These are phyloP conservation scores for Leptopilina clavipes DNA, from an alignment of 1,140 invertebrate genomes.

Conservation along the genomic window DNA sequence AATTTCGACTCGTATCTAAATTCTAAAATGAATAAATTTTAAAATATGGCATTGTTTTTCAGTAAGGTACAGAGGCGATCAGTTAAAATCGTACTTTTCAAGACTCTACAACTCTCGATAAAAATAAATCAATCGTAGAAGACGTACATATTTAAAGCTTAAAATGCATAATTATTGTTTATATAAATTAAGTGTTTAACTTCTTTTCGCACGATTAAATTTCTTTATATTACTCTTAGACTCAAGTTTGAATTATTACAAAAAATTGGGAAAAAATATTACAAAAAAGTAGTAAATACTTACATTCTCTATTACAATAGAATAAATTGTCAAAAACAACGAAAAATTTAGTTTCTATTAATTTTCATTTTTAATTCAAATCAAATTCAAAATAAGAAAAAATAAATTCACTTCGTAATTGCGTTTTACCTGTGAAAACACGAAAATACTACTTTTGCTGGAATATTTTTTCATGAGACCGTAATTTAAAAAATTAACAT, in stretches of 20 bases:
- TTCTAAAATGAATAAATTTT: background rate
- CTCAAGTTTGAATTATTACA: background rate
- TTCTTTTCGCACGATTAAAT: background rate
- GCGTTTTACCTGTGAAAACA: no score
- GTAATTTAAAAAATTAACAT: background rate
- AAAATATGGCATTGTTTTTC: background rate
- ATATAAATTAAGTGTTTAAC: background rate
- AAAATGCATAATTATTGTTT: background rate
- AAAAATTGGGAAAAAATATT: no score
- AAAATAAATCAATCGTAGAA: background rate
- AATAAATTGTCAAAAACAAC: no score
- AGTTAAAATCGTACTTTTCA: background rate
- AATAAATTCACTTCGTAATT: no score
- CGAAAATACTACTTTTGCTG: background rate
- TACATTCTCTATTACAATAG: no score
- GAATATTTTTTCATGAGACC: background rate
- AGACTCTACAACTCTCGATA: background rate
- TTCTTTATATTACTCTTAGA: background rate
- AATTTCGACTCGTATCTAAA: slow-evolving; percentile 12
- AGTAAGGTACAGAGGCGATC: slow-evolving; percentile 16
- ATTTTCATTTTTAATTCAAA: no score
- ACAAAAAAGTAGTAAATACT: no score
- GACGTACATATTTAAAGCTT: background rate
- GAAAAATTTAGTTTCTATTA: no score
- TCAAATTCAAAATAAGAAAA: no score